Evolutionary conservation across 1,140 invertebrate species (phyloP).

Genomic region (Acromyrmex echinatior): DNA sequence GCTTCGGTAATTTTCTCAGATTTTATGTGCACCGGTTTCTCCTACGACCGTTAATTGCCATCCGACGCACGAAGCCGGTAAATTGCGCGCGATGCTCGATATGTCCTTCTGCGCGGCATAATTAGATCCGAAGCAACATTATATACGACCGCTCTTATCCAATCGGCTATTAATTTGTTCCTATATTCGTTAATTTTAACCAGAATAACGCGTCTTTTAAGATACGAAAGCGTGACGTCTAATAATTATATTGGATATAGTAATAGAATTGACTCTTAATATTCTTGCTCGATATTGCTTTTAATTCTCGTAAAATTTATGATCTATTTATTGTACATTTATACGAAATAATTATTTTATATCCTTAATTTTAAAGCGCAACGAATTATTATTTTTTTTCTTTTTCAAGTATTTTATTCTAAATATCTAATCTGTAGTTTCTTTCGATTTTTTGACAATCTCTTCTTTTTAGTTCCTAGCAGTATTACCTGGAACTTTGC

Average conservation of each 20-base stretch:
- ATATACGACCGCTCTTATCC: slow-evolving; percentile 17
- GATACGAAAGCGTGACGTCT: not conserved
- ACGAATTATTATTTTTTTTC: not conserved
- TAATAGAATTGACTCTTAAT: slow-evolving; percentile 1
- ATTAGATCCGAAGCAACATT: slow-evolving; percentile 39
- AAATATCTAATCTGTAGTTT: not conserved
- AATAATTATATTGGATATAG: not conserved
- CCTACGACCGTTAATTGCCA: slow-evolving; percentile 52
- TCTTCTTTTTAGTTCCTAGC: not conserved
- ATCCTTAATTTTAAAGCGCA: not conserved
- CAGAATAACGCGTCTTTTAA: slow-evolving; percentile 9
- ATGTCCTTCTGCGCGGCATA: slow-evolving; percentile 1
- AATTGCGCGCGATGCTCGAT: slow-evolving; percentile 18
- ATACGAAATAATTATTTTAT: not conserved
- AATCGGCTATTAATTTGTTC: slow-evolving; percentile 34
- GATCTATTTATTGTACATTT: not conserved
- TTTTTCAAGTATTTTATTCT: not conserved
- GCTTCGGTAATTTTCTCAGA: slow-evolving; percentile 28
- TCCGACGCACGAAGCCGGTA: slow-evolving; percentile 23
- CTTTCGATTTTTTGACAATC: not conserved
- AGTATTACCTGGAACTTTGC: not conserved
- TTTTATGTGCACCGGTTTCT: slow-evolving; percentile 57
- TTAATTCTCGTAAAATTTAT: not conserved
- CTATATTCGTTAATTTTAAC: slow-evolving; percentile 31
- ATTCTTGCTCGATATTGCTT: not conserved